Evolutionary conservation across 1,140 invertebrate species (phyloP), one percentile per base, ranked within the genome.

Genomic region (Saccostrea glomerata): DNA sequence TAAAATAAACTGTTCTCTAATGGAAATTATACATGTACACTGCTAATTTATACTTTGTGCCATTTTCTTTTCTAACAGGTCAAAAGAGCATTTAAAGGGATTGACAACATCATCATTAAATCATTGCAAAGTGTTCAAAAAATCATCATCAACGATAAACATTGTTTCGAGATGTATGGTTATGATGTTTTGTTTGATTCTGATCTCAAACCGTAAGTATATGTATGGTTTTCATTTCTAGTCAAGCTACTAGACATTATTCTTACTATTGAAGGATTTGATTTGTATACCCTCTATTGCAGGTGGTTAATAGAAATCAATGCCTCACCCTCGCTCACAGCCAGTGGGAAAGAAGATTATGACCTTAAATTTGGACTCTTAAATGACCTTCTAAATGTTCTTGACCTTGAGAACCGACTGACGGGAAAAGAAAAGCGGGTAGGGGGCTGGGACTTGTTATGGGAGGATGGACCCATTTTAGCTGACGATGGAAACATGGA

Each of bases 401-500:
- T 96, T 20, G 96, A 96, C 89, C 87, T 96, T 60, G 96, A 96
- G 93, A 95, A 95, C 90, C 95, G 94, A 95, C 92, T 96, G 60
- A 95, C 94, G 4, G 96, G 96, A 13, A 94, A 94, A 63, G 96
- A 96, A 91, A 96, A 95, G 83, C 92, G 96, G 84, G 94, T 96
- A 40, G 96, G 96, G 55, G 96, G 96, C 1, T 96, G 96, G 93
- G 96, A 96, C 93, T 91, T 96, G 17, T 93, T 96, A 11, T 96
- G 96, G 96, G 94, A 96, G 91, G 96, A 96, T 92, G 96, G 96
- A 4, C 96, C 96, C 12, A 95, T 96, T 3, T 77, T 92, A 4
- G 86, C 91, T n/a, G 92, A 94, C 83, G 94, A 95, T 40, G 89
- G 87, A 23, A 90, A 90, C 55, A 91, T 91, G 86, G 90, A 91